Conservation (phyloP, 2,888 invertebrate genomes). For the Piscicola geometra region DNA sequence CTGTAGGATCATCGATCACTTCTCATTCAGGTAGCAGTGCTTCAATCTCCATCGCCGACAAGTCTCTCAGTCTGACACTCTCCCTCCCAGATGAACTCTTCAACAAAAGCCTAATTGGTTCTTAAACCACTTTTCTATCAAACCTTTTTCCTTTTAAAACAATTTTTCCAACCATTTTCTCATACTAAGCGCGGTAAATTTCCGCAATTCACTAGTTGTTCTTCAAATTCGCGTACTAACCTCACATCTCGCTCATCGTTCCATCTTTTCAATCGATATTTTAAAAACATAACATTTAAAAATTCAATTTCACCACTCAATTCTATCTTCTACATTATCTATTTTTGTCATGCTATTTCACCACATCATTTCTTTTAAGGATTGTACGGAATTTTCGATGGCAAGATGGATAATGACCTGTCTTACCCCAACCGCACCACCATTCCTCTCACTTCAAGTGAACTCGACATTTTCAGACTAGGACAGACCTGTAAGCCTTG, state of each 20-base stretch:
- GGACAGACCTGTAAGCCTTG: slow-evolving; percentile 31
- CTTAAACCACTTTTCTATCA: too few relatives aligned
- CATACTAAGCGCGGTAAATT: too few relatives aligned
- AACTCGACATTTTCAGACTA: slow-evolving; percentile 31
- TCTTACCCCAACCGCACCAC: slow-evolving; percentile 4
- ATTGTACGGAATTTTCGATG: slow-evolving; percentile 31
- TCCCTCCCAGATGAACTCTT: not conserved
- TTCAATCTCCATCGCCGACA: not conserved
- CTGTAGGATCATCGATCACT: not conserved
- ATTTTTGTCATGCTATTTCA: not conserved
- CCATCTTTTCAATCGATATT: too few relatives aligned
- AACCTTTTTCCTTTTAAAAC: too few relatives aligned
- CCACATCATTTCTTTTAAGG: slow-evolving; percentile 3
- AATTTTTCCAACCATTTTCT: too few relatives aligned
- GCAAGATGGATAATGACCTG: slow-evolving; percentile 33
- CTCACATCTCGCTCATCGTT: too few relatives aligned
- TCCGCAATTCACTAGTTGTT: too few relatives aligned
- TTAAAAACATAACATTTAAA: not conserved
- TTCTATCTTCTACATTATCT: not conserved
- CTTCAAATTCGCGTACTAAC: too few relatives aligned
- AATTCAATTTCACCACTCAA: not conserved
- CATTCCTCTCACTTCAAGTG: slow-evolving; percentile 16
- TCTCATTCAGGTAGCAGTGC: not conserved
- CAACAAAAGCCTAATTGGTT: not conserved
- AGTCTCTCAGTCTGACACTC: not conserved